These are phyloP conservation scores for Perognathus longimembris DNA, from an alignment of 2,113 vertebrate genomes.

Conservation along the genomic window DNA sequence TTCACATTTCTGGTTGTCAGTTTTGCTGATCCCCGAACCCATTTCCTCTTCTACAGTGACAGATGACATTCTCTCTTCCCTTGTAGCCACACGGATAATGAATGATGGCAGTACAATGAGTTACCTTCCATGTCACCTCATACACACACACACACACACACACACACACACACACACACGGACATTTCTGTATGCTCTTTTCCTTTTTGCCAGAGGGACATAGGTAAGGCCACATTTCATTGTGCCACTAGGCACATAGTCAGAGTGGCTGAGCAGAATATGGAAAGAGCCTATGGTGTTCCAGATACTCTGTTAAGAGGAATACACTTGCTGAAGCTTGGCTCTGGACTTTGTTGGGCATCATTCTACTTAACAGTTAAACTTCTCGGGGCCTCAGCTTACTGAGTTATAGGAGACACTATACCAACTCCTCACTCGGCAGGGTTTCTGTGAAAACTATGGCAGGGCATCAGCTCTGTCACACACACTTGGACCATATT, in stretches of 20 bases:
- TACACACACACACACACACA: not conserved
- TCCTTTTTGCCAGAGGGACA: not conserved
- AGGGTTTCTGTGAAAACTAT: not conserved
- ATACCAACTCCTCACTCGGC: not conserved
- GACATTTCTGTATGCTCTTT: not conserved
- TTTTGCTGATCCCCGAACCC: not conserved
- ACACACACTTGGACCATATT: not conserved
- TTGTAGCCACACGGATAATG: not conserved
- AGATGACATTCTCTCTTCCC: not conserved
- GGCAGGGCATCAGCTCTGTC: not conserved
- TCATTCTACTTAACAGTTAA: not conserved
- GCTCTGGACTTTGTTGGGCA: not conserved
- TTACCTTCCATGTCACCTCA: rapidly evolving
- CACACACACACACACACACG: too few species aligned
- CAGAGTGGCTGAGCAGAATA: not conserved
- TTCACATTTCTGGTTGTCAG: not conserved
- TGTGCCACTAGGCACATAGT: not conserved
- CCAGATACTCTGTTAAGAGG: not conserved
- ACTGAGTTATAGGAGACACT: not conserved
- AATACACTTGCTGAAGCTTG: not conserved
- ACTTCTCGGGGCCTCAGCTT: not conserved
- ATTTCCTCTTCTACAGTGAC: not conserved
- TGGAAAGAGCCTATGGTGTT: not conserved
- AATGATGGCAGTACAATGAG: rapidly evolving
- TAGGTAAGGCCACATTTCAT: not conserved